phyloP scores from a whole-genome alignment of 2,113 vertebrate species.

The Helogale parvula region DNA sequence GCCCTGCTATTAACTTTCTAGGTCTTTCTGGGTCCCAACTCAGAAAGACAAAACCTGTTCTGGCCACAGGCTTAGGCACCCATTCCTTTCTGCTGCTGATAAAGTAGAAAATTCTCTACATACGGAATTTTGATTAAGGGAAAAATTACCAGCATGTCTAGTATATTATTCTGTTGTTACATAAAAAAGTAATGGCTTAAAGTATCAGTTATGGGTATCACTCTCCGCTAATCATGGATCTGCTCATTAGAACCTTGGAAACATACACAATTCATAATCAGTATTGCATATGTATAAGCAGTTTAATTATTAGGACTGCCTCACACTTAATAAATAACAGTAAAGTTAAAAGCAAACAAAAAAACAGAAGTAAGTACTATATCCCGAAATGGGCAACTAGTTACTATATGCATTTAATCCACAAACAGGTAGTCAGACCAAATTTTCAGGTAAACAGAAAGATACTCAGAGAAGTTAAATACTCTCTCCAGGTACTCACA shows the following conservation, averaged over 20 bases:
- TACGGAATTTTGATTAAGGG: background rate
- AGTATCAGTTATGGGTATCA: background rate
- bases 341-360: background rate
- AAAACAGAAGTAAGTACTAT: background rate
- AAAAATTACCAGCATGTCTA: background rate
- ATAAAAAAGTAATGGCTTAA: background rate
- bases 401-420: background rate
- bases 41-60: background rate
- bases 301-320: background rate
- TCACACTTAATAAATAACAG: background rate
- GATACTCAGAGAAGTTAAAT: background rate
- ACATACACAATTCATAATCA: background rate
- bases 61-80: accelerated
- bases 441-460: background rate
- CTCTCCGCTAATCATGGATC: background rate
- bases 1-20: background rate
- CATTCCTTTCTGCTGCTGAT: background rate
- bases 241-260: background rate
- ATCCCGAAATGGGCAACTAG: background rate
- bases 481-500: background rate
- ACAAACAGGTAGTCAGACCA: background rate
- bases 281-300: background rate
- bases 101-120: background rate
- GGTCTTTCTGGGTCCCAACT: background rate
- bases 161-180: background rate